Base-by-base conservation (phyloP, 2,888 invertebrate genomes). In the Yponomeuta malinellus region DNA sequence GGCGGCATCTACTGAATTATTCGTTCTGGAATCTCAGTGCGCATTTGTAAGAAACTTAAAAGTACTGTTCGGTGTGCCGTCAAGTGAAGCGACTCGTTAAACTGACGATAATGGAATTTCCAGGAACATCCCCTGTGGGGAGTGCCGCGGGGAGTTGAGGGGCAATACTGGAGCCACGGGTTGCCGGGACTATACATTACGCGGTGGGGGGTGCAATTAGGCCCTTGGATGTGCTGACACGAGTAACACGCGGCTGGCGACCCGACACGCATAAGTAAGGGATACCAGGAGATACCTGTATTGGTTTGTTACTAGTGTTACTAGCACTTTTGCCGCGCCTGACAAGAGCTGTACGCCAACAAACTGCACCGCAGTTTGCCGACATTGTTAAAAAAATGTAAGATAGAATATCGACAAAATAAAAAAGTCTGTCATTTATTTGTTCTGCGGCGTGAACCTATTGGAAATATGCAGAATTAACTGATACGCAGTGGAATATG, bases 181-280 rank as follows among this genome's bases (percentile, higher is more conserved):
- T 71, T 43, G 77, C 80, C 75, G 73, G 72, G 77, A 74, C 84
- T 85, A 90, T 91, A 89, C 87, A 90, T 91, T 90, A 91, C 90
- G 81, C 91, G 73, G 83, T 86, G 83, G 83, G 43, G 83, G 82
- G 81, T 76, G 81, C 83, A 83, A 84, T 83, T 83, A 84, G 82
- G 78, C 52, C 82, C 82, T 78, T 85, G 86, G 87, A 90, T 89
- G 91, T 90, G 90, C 89, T 89, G 90, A 91, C 90, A 89, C 86
- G 87, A 76, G 75, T 64, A 82, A 80, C 80, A 80, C 77, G 80
- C 76, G 77, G 79, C 80, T 78, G 77, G 77, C 73, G 76, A 52
- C 15, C 3, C 15, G 12, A 4, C 52, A 52, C 48, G 68, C 68
- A 68, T 29, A 23, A 10, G 63, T 48, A 43, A 70, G 10, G 23